Evolutionary conservation across 2,888 invertebrate genomes (phyloP), one percentile per base, ranked within the genome.

Genomic region (Caenorhabditis sp.): DNA sequence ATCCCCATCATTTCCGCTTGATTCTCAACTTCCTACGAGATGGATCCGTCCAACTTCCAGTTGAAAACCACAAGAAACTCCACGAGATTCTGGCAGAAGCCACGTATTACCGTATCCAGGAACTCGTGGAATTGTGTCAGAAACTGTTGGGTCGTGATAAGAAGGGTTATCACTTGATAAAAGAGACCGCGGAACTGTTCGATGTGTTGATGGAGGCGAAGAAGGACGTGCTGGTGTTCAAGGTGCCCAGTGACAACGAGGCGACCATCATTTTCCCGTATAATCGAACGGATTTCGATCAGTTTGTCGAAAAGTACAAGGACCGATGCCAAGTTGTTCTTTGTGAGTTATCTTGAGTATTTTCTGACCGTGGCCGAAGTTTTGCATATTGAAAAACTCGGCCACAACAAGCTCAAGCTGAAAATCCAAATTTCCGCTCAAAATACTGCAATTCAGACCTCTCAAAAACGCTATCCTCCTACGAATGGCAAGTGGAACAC

Each of bases 181-280:
- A 47, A 2, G 4, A 47, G 18, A 47, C 47, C 47, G 1, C 47
- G 5, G 47, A 47, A 20, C 20, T 47, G 2, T 47, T 47, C 18
- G 47, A 47, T 20, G 47, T 47, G n/a, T 20, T 47, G 18, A 47
- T 47, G 47, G 47, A 47, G 4, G 47, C 47, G 18, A 47, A 47
- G 18, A 47, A 47, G 9, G 47, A 47, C 9, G 47, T 47, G 2
- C 18, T 47, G n/a, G 47, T 47, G 2, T n/a, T n/a, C 18, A 47
- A 47, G 9, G 20, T 47, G 18, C 18, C 47, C 18, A 47, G 18
- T n/a, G 47, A 47, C 18, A 9, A 47, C 18, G 47, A 4, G 47
- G 47, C 47, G 47, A 47, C 47, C 18, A 47, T 47, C n/a, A 18
- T 18, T 2, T 47, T 47, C 9, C 47, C 47, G 18, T 47, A 47